Evolutionary conservation across 2,797 vertebrate genomes (phyloP).

Genomic region (Eulemur albifrons): DNA sequence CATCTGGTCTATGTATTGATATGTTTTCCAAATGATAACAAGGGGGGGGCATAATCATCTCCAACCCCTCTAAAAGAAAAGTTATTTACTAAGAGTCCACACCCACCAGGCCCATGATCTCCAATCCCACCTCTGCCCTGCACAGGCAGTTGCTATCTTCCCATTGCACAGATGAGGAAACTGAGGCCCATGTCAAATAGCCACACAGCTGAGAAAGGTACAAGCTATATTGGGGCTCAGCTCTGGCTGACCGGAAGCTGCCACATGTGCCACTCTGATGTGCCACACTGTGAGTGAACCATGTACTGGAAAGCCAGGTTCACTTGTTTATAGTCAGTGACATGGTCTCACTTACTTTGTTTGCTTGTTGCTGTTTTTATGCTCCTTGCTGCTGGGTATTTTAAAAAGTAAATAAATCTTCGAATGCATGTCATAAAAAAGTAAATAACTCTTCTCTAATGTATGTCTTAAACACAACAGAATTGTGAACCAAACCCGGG

Average conservation of each 20-base stretch:
- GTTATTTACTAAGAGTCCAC: neutral
- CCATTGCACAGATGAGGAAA: neutral
- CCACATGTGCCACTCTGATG: fast-evolving
- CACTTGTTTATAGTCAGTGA: too few relatives aligned
- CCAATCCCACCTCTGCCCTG: neutral
- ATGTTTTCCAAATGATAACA: neutral
- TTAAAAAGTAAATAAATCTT: neutral
- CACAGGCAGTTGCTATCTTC: too few relatives aligned
- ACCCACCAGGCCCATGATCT: neutral
- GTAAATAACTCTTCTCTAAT: neutral
- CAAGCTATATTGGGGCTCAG: neutral
- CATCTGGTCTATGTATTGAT: neutral
- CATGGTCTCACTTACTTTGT: neutral
- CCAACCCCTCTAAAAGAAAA: neutral
- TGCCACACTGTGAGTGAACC: fast-evolving
- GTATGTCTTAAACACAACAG: neutral
- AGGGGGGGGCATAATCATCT: neutral
- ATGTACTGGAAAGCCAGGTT: neutral
- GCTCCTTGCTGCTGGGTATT: neutral
- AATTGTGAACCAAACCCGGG: neutral
- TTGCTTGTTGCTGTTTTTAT: neutral
- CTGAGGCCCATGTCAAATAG: neutral
- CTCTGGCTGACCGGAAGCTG: fast-evolving
- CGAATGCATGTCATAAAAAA: neutral
- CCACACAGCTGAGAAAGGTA: neutral